A percentile compares a stretch with the other conserved stretches of the same genome.
phyloP scores from a whole-genome alignment of 2,113 vertebrate genomes.

The Prionailurus bengalensis region DNA sequence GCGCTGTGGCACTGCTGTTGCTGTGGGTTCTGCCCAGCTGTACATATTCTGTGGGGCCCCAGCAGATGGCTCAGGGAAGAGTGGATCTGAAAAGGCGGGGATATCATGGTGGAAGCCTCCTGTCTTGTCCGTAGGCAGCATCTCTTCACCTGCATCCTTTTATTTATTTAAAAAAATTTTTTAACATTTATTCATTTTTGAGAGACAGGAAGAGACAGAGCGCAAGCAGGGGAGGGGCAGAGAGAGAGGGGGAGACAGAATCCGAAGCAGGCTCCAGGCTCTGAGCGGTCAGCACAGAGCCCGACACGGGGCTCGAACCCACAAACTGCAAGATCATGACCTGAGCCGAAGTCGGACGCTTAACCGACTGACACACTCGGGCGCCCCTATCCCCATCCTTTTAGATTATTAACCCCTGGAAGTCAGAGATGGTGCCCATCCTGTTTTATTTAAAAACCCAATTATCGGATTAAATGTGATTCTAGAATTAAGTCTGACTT shows the following conservation, averaged over 20 bases:
- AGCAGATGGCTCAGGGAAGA: background rate
- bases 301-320: too few relatives aligned
- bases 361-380: too few relatives aligned
- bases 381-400: background rate
- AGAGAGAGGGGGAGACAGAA: too few relatives aligned
- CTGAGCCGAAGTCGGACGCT: too few relatives aligned
- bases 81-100: background rate
- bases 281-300: too few relatives aligned
- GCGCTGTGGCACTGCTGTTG: fast-evolving
- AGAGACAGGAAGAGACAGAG: too few relatives aligned
- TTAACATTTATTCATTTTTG: too few relatives aligned
- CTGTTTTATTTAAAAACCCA: background rate
- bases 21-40: background rate
- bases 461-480: background rate
- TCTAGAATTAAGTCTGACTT: background rate
- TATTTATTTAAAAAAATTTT: background rate
- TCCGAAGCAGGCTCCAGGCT: too few relatives aligned
- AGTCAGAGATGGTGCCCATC: background rate
- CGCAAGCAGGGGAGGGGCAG: too few relatives aligned
- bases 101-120: background rate
- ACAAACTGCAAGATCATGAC: too few relatives aligned
- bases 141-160: background rate
- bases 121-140: background rate
- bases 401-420: background rate
- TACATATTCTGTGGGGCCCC: background rate